Percentiles rank a stretch among this genome's conserved stretches.
phyloP scores from a whole-genome alignment of 2,113 vertebrate genomes.

The Orcinus orca region DNA sequence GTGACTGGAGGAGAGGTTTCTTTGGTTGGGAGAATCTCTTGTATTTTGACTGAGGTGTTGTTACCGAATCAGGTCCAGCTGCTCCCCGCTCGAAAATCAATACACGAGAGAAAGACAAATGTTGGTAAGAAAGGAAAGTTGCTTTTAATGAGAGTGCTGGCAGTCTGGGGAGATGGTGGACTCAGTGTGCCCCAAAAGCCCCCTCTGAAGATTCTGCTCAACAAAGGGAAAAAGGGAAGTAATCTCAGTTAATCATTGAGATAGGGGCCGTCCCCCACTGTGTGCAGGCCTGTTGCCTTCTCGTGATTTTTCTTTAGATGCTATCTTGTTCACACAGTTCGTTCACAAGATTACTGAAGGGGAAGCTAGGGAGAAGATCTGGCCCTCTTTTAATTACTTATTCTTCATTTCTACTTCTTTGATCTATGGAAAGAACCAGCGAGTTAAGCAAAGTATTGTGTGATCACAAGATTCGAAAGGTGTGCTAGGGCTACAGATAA shows the following conservation, averaged over 20 bases:
- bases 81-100: not conserved
- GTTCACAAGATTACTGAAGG: not conserved
- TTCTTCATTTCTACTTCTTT: not conserved
- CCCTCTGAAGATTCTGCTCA: not conserved
- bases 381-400: not conserved
- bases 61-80: rapidly evolving
- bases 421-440: not conserved
- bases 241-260: not conserved
- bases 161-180: not conserved
- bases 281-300: not conserved
- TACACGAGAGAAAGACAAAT: not conserved
- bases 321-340: not conserved
- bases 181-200: not conserved
- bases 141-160: not conserved
- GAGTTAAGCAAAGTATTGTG: not conserved
- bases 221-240: not conserved
- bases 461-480: not conserved
- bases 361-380: not conserved
- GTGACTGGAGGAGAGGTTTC: conserved; percentile 72
- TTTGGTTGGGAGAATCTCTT: not conserved
- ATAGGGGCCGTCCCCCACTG: not conserved
- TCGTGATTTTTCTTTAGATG: not conserved
- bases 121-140: not conserved
- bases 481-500: not conserved
- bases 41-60: not conserved